Base-by-base conservation (phyloP, 1,140 invertebrate genomes). In the Acyrthosiphon pisum region DNA sequence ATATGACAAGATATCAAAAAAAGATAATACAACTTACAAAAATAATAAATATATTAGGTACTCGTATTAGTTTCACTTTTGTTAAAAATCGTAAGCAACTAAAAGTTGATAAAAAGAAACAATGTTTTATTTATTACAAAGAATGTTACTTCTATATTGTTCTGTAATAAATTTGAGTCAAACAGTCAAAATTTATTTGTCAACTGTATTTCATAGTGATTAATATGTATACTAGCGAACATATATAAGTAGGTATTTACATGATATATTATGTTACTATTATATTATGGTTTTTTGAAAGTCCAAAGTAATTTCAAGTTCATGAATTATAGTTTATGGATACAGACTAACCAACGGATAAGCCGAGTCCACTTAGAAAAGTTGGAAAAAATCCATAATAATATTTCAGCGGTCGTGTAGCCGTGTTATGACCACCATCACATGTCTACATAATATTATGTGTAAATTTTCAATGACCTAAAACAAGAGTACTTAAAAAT, bases 401-500 rank as follows among this genome's bases (percentile, higher is more conserved):
- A 89, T 41, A 41, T 56, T 89, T 89, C 50, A 23, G 6, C 23
- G 22, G 48, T n/a, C 48, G 35, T 41, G 41, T 44, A 84, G 35
- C 7, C 11, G 46, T 44, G 37, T 41, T 44, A 30, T 86, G 26
- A 86, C 41, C 26, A 86, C 41, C 41, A 41, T 41, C 26, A 46
- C 22, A 89, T 53, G 87, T 41, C 41, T 41, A 41, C 41, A 41
- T 41, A 89, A 37, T 46, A 41, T 44, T 37, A 35, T 20, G 46
- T 35, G 87, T 37, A 89, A 35, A 89, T 23, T 37, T 53, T 6
- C 35, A 89, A 50, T 41, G 48, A 89, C n/a, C 87, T 48, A 53
- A 89, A 89, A 89, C 48, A 53, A 50, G 48, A 53, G 53, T 37
- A 89, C 87, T 89, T 90, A 60, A 90, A 90, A 90, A 90, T 41